phyloP scores from a whole-genome alignment of 2,113 vertebrate species.

The Spilogale gracilis region DNA sequence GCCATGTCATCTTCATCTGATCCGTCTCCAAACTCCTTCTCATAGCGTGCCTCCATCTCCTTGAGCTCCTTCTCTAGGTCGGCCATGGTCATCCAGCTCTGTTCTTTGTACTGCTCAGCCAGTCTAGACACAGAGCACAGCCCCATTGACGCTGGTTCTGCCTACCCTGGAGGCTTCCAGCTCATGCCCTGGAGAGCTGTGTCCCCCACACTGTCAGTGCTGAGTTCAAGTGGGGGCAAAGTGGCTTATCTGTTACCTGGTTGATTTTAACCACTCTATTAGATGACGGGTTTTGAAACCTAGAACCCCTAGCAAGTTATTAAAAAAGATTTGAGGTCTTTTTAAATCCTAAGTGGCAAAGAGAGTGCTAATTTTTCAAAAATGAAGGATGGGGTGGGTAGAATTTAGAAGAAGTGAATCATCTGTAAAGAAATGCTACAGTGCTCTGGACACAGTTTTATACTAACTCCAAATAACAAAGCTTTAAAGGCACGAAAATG shows the following conservation, averaged over 20 bases:
- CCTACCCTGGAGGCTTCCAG: background rate
- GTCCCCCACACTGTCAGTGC: background rate
- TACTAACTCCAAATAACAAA: background rate
- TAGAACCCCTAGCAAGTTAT: background rate
- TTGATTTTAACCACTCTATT: background rate
- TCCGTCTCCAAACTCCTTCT: constrained; percentile 95
- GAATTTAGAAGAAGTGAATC: constrained; percentile 23
- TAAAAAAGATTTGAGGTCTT: background rate
- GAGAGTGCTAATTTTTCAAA: constrained; percentile 10
- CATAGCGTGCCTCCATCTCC: constrained; percentile 97
- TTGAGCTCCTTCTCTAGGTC: constrained; percentile 95
- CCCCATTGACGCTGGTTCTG: background rate
- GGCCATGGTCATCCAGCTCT: constrained; percentile 96
- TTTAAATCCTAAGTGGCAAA: background rate
- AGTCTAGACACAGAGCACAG: constrained; percentile 83
- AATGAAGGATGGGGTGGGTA: background rate
- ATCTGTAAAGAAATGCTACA: background rate
- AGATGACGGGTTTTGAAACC: constrained; percentile 7
- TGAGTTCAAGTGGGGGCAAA: background rate
- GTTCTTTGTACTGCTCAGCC: constrained; percentile 95
- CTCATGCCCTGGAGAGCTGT: background rate
- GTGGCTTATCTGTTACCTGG: background rate
- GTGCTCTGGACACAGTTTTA: background rate
- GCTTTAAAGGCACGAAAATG: background rate
- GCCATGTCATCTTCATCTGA: constrained; percentile 85